These are phyloP conservation scores for Pelobates fuscus DNA, from an alignment of 2,113 vertebrate genomes.

Conservation along the genomic window DNA sequence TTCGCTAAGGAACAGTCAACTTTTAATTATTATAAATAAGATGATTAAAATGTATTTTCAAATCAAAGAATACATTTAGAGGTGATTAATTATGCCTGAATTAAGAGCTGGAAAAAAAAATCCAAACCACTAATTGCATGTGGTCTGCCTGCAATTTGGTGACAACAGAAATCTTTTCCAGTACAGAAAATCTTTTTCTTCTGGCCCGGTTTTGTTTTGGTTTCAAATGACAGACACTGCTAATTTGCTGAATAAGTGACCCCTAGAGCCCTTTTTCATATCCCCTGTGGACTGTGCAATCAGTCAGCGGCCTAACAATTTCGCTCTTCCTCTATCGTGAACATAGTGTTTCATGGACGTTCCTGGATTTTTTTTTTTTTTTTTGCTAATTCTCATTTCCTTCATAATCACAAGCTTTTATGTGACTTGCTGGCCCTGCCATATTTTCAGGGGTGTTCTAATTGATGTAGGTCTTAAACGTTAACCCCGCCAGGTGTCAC, in stretches of 20 bases:
- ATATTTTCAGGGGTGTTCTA: conserved; percentile 70
- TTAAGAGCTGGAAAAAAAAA: conserved; percentile 69
- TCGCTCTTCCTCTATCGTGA: conserved; percentile 64
- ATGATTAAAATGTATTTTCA: neutral
- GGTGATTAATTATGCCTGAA: conserved; percentile 70
- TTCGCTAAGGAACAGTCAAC: accelerated
- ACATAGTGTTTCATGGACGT: conserved; percentile 71
- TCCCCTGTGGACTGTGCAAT: conserved; percentile 78
- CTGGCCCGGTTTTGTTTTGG: conserved; percentile 86
- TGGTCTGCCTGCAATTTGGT: conserved; percentile 73
- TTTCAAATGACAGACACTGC: conserved; percentile 88
- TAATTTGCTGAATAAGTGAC: conserved; percentile 86
- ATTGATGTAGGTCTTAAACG: conserved; percentile 84
- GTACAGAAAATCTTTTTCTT: conserved; percentile 77
- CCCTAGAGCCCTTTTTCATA: conserved; percentile 65
- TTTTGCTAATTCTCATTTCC: conserved; percentile 95
- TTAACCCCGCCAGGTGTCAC: conserved; percentile 91
- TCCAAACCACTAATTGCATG: conserved; percentile 79
- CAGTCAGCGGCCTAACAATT: conserved; percentile 72
- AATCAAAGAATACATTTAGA: conserved; percentile 67
- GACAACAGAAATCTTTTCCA: conserved; percentile 70
- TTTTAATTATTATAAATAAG: conserved; percentile 18
- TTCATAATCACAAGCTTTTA: conserved; percentile 89
- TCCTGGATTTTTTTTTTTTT: conserved; percentile 86
- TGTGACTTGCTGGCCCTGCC: conserved; percentile 74